Evolutionary conservation across 37 sponge, comb jelly and placozoan genomes (phyloP), one percentile per base, ranked within the genome.

Genomic region (Agelas oroides): DNA sequence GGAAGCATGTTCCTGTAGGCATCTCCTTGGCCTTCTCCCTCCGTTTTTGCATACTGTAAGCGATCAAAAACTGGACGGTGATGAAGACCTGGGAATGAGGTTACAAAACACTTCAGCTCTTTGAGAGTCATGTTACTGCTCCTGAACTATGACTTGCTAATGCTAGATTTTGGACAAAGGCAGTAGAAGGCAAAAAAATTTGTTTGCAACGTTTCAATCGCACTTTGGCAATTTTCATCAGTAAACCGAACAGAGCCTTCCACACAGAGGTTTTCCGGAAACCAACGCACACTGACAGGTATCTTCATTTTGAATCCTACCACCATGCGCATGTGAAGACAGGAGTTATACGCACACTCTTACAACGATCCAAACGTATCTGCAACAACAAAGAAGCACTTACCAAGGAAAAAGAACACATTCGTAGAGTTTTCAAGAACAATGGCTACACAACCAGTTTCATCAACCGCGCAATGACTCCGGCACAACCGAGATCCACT

Each of bases 391-490:
- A 23, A 61, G 25, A 3, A 25, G 62, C n/a, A 27, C 13, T 12
- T 5, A 14, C 5, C 13, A 61, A 61, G 2, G 62, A 61, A 14
- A 61, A 2, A 25, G 5, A 12, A 61, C 62, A 61, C 62, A 23
- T 61, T 5, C n/a, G n/a, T 5, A 61, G 12, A 12, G 62, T 61
- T 14, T 61, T 61, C 62, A 12, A 12, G 14, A 61, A 61, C 8
- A 71, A 71, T 39, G 72, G 72, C 24, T 71, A 71, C 24, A 5
- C 72, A 24, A 40, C 15, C 21, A 19, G n/a, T 19, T 68, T 68
- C 72, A 37, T 71, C 72, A 39, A 13, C 2, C 1, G 52, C 3
- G 62, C 62, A 14, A 23, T 61, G 25, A 61, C 5, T 23, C n/a
- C n/a, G 14, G 3, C 46, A 46, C n/a, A 3, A 2, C 25, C 62